phyloP scores from a whole-genome alignment of 2,888 invertebrate genomes.

The Cabera pusaria region DNA sequence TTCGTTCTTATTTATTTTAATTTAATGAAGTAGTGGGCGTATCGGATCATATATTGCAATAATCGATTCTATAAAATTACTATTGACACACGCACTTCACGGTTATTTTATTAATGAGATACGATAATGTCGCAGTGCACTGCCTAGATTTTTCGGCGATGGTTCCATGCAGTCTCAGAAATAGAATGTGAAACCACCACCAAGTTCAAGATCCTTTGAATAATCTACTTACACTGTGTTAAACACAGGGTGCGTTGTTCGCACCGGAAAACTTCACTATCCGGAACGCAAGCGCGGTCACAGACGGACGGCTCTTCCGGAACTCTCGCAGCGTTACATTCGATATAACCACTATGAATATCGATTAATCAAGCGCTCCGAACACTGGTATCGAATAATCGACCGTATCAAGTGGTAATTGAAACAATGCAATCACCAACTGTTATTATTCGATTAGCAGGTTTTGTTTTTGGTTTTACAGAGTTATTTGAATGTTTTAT shows the following conservation, averaged over 20 bases:
- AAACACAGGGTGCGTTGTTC: constrained; percentile 38
- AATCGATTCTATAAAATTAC: too few species aligned
- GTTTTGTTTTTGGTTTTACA: constrained; percentile 4
- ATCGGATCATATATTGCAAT: too few species aligned
- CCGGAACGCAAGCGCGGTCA: constrained; percentile 51
- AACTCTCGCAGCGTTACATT: constrained; percentile 31
- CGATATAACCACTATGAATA: constrained; percentile 22
- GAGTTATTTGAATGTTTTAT: constrained; percentile 1
- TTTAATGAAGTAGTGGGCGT: too few species aligned
- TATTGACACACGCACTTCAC: too few species aligned
- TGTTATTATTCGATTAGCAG: constrained; percentile 13
- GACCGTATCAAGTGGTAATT: constrained; percentile 23
- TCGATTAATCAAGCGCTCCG: constrained; percentile 33
- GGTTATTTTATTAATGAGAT: too few species aligned
- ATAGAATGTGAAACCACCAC: too few species aligned
- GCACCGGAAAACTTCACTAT: constrained; percentile 50
- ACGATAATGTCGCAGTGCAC: too few species aligned
- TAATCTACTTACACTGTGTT: constrained; percentile 26
- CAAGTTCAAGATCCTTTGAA: constrained; percentile 14
- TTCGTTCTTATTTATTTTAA: too few species aligned
- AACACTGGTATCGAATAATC: constrained; percentile 29
- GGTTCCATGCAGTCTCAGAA: too few species aligned
- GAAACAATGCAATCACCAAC: constrained; percentile 16
- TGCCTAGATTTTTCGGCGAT: too few species aligned
- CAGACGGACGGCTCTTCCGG: constrained; percentile 52